Conservation (phyloP, 2,888 invertebrate species). For the Tanypteryx hageni region DNA sequence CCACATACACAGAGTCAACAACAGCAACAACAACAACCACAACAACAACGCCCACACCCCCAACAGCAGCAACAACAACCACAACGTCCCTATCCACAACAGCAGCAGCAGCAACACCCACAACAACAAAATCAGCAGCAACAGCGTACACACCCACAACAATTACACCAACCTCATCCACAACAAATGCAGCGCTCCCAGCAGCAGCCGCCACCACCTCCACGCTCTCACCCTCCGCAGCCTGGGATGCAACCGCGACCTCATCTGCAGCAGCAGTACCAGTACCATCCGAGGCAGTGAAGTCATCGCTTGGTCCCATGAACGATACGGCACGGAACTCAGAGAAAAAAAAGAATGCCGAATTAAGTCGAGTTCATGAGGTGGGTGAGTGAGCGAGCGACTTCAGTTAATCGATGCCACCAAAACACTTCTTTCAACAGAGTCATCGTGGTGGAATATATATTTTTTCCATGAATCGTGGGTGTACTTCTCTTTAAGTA, state of each 20-base stretch:
- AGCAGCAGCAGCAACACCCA: constrained; percentile 69
- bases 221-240: background rate
- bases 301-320: background rate
- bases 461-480: too few relatives aligned
- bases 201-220: constrained; percentile 58
- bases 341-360: too few relatives aligned
- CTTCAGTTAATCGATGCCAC: too few relatives aligned
- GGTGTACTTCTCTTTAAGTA: too few relatives aligned
- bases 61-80: constrained; percentile 58
- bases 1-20: constrained; percentile 71
- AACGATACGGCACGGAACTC: background rate
- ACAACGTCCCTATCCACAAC: constrained; percentile 72
- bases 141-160: constrained; percentile 47
- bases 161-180: constrained; percentile 69
- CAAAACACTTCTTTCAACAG: too few relatives aligned
- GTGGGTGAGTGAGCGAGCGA: constrained; percentile 27
- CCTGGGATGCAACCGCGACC: constrained; percentile 6
- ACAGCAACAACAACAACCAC: constrained; percentile 60
- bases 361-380: background rate
- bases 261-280: background rate
- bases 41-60: background rate
- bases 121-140: constrained; percentile 67
- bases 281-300: constrained; percentile 31
- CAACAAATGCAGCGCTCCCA: constrained; percentile 68
- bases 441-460: too few relatives aligned